These are phyloP conservation scores for Diaprepes abbreviatus DNA, from an alignment of 2,888 invertebrate genomes.

Conservation along the genomic window DNA sequence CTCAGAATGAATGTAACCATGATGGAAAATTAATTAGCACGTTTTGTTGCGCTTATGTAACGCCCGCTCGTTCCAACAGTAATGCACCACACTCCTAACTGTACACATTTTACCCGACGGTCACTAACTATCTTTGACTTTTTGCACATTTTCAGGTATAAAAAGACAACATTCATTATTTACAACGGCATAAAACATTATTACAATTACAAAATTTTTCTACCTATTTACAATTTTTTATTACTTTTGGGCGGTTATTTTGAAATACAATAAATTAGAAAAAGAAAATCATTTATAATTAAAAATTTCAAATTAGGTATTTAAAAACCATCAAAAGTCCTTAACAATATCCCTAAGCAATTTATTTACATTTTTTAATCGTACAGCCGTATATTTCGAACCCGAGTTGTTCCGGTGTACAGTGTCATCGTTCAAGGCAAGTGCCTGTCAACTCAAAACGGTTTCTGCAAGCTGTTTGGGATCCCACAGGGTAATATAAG, in stretches of 20 bases:
- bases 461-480: conserved; percentile 45
- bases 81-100: conserved; percentile 44
- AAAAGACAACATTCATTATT: neutral
- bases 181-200: too few relatives aligned
- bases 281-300: too few relatives aligned
- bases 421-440: conserved; percentile 42
- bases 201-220: too few relatives aligned
- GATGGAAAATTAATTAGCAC: conserved; percentile 52
- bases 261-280: too few relatives aligned
- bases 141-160: conserved; percentile 21
- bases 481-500: conserved; percentile 47
- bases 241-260: too few relatives aligned
- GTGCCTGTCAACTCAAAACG: conserved; percentile 43
- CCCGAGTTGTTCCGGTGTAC: conserved; percentile 12
- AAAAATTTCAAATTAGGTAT: neutral
- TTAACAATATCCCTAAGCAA: neutral
- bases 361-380: conserved; percentile 18
- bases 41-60: conserved; percentile 50
- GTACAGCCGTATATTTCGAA: conserved; percentile 12
- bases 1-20: conserved; percentile 50
- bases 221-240: too few relatives aligned
- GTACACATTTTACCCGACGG: conserved; percentile 44
- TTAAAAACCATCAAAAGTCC: neutral
- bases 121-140: conserved; percentile 42
- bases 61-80: conserved; percentile 47